Conservation (phyloP, 1,140 invertebrate genomes). For the Ylistrum balloti region DNA sequence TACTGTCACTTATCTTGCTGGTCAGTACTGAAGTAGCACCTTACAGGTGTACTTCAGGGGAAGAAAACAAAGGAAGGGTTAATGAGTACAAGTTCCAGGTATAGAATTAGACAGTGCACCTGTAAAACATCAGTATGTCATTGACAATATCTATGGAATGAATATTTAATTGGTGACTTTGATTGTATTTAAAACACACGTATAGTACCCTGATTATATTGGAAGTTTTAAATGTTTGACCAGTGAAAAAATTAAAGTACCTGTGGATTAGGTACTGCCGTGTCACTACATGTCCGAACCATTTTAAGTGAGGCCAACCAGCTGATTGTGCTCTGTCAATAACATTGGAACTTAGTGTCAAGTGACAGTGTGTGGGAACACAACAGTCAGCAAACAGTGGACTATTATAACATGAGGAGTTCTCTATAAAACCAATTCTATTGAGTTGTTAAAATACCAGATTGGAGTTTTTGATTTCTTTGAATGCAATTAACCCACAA, state of each 20-base stretch:
- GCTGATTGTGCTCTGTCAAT: background rate
- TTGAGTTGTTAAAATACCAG: constrained; percentile 11
- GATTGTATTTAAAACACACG: background rate
- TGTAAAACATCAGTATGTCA: background rate
- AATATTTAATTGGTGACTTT: background rate
- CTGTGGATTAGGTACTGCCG: constrained; percentile 9
- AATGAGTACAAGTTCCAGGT: background rate
- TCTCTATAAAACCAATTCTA: constrained; percentile 14
- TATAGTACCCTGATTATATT: background rate
- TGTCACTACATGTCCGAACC: constrained; percentile 33
- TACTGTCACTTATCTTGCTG: background rate
- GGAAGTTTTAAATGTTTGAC: background rate
- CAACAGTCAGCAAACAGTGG: background rate
- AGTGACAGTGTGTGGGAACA: background rate
- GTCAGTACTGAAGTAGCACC: background rate
- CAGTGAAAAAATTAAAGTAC: constrained; percentile 3
- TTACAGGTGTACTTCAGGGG: background rate
- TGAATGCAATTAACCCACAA: background rate
- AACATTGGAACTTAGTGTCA: constrained; percentile 1
- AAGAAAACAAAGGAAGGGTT: background rate
- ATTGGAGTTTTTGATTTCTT: constrained; percentile 29
- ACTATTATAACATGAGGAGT: background rate
- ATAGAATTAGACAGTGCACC: background rate
- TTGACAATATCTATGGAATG: background rate
- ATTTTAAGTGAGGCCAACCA: background rate